These are phyloP conservation scores for Chelon labrosus DNA, from an alignment of 2,797 vertebrate species.

Conservation along the genomic window DNA sequence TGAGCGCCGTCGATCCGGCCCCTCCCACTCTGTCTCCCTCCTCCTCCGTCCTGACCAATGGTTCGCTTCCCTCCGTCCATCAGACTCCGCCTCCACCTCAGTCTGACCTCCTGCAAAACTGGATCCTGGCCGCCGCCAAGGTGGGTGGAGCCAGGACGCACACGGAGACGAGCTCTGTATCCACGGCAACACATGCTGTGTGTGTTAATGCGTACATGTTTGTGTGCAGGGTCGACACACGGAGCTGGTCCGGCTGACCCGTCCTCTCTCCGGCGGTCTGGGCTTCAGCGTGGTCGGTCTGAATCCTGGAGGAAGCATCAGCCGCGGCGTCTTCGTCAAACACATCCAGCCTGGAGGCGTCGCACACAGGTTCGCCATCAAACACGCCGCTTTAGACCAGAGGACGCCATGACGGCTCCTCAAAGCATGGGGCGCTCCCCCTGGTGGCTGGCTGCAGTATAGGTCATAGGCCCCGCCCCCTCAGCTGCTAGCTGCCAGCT, in stretches of 20 bases:
- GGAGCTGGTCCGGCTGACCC: constrained; percentile 89
- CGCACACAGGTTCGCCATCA: constrained; percentile 94
- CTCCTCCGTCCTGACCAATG: constrained; percentile 77
- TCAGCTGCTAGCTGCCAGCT: too few relatives aligned
- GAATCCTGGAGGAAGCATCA: constrained; percentile 83
- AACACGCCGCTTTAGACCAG: too few relatives aligned
- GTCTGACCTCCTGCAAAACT: constrained; percentile 85
- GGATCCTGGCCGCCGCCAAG: constrained; percentile 89
- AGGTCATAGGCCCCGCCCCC: too few relatives aligned
- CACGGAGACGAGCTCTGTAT: too few relatives aligned
- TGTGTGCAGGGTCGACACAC: constrained; percentile 87
- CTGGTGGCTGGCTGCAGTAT: too few relatives aligned
- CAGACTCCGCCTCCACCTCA: constrained; percentile 56
- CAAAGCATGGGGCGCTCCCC: too few relatives aligned
- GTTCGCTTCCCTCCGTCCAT: constrained; percentile 42
- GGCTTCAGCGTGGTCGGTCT: constrained; percentile 96
- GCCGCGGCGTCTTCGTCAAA: constrained; percentile 91
- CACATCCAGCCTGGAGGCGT: constrained; percentile 93
- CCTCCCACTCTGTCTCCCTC: constrained; percentile 65
- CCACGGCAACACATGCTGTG: neutral
- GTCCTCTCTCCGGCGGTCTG: constrained; percentile 89
- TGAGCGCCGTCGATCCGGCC: constrained; percentile 79
- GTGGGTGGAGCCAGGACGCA: constrained; percentile 70
- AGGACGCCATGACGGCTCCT: too few relatives aligned
- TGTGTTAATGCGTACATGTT: constrained; percentile 17